Evolutionary conservation across 2,797 vertebrate genomes (phyloP).

Genomic region (Phylloscopus collybita): DNA sequence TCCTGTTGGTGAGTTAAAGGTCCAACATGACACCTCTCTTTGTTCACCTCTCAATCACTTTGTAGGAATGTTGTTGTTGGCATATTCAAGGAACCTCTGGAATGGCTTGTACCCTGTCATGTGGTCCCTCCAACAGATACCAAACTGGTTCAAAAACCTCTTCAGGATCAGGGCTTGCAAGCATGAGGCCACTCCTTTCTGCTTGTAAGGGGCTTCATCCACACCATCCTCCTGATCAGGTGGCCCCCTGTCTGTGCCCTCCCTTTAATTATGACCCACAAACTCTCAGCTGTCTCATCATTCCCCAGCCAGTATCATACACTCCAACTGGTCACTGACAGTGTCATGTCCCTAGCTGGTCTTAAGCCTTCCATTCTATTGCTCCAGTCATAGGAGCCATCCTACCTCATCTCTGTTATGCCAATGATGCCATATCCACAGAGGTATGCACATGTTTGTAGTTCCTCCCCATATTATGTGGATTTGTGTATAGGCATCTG

Average conservation of each 20-base stretch:
- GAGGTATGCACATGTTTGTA: background rate
- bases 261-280: background rate
- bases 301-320: background rate
- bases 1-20: background rate
- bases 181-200: background rate
- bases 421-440: background rate
- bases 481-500: background rate
- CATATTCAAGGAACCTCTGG: background rate
- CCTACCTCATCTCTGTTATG: background rate
- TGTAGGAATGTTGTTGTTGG: background rate
- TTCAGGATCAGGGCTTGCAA: background rate
- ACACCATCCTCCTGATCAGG: accelerated
- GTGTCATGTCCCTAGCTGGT: background rate
- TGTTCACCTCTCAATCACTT: background rate
- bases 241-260: background rate
- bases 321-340: too few species aligned
- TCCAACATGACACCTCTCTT: background rate
- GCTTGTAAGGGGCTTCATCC: background rate
- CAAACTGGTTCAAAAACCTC: background rate
- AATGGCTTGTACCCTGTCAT: accelerated
- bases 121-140: background rate
- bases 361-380: background rate
- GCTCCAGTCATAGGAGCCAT: background rate
- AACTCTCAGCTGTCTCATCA: background rate
- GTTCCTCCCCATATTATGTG: background rate